Conservation (phyloP, 2,113 vertebrate species). For the Elgaria multicarinata region DNA sequence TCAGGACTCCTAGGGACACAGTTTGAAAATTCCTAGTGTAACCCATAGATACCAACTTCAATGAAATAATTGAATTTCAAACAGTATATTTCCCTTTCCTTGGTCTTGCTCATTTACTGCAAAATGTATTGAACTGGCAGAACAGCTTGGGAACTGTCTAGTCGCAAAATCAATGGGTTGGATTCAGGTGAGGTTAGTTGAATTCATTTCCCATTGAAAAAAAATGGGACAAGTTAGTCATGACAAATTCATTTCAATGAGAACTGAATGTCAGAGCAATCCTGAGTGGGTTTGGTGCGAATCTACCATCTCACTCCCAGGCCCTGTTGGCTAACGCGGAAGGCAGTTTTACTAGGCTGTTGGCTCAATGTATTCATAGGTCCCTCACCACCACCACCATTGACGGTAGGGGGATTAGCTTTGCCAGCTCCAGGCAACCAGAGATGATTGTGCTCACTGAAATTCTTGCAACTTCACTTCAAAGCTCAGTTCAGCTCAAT, state of each 20-base stretch:
- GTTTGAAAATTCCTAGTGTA: not conserved
- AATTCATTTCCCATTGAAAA: not conserved
- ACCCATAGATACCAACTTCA: not conserved
- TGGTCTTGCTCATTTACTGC: not conserved
- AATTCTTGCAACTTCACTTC: too few relatives aligned
- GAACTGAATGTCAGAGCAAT: not conserved
- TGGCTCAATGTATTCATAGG: too few relatives aligned
- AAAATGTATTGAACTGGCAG: not conserved
- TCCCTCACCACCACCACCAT: too few relatives aligned
- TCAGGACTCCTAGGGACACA: not conserved
- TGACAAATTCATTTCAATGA: not conserved
- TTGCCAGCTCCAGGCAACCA: too few relatives aligned
- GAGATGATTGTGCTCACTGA: too few relatives aligned
- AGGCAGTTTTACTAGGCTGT: too few relatives aligned
- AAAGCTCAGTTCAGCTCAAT: too few relatives aligned
- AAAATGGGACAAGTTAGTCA: not conserved
- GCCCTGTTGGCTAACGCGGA: too few relatives aligned
- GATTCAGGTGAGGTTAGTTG: not conserved
- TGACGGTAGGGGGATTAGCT: too few relatives aligned
- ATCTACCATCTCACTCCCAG: not conserved
- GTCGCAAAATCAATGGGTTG: not conserved
- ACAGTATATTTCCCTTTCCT: not conserved
- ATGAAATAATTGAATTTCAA: not conserved
- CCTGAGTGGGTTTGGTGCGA: not conserved
- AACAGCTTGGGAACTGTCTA: not conserved